Conservation (phyloP, 2,113 vertebrate species). For the Sakesphorus luctuosus region DNA sequence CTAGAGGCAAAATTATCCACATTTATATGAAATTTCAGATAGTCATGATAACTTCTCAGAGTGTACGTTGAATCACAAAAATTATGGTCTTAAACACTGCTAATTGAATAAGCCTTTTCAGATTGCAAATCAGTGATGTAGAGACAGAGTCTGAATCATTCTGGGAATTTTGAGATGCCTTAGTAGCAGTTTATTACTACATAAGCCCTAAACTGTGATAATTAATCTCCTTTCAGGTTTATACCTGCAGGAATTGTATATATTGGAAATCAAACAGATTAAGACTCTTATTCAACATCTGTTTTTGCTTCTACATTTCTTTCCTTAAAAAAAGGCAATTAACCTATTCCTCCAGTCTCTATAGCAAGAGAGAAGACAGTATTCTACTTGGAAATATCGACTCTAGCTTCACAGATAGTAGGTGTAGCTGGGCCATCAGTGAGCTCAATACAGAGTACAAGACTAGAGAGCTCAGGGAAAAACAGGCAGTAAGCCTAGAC, state of each 20-base stretch:
- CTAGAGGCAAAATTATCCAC: neutral
- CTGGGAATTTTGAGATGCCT: neutral
- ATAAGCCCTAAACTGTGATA: neutral
- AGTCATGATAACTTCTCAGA: neutral
- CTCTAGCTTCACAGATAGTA: neutral
- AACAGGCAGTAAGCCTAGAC: neutral
- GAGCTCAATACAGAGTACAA: neutral
- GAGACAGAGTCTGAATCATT: neutral
- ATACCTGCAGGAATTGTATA: constrained; percentile 11
- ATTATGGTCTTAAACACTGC: neutral
- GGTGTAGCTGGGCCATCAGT: neutral
- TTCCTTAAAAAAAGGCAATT: neutral
- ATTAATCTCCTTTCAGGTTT: constrained; percentile 36
- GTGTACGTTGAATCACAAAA: neutral
- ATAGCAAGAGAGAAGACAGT: neutral
- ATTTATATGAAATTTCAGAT: neutral
- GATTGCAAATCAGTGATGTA: neutral
- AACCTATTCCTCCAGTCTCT: neutral
- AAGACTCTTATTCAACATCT: neutral
- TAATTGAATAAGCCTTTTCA: neutral
- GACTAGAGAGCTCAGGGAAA: neutral
- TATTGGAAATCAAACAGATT: constrained; percentile 27
- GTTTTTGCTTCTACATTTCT: neutral
- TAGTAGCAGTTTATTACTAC: neutral
- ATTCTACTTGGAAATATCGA: neutral